These are phyloP conservation scores for Drosophila subsilvestris DNA, from an alignment of 2,888 invertebrate species.

Conservation along the genomic window DNA sequence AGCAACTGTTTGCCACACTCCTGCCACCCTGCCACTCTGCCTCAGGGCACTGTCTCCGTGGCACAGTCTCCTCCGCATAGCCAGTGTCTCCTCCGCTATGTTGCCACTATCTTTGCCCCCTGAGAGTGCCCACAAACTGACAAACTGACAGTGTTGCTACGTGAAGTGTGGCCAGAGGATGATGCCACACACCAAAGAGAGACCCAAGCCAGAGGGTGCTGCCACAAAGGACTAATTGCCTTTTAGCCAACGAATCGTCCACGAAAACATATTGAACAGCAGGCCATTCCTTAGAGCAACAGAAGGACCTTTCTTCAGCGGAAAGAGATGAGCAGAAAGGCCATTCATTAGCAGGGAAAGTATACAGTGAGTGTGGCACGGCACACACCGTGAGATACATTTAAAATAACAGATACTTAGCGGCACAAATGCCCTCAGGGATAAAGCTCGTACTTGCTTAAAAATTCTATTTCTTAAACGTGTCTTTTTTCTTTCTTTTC, in stretches of 20 bases:
- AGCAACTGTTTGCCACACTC: slow-evolving; percentile 45
- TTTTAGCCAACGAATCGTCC: slow-evolving; percentile 80
- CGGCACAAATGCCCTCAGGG: slow-evolving; percentile 20
- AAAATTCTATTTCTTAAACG: slow-evolving; percentile 80
- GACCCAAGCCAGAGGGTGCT: slow-evolving; percentile 42
- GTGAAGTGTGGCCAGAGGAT: slow-evolving; percentile 5
- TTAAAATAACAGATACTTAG: slow-evolving; percentile 18
- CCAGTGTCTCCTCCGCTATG: slow-evolving; percentile 60
- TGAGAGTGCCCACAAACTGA: slow-evolving; percentile 26
- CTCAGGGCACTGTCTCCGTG: slow-evolving; percentile 26
- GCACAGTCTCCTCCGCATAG: slow-evolving; percentile 6
- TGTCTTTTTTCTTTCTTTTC: slow-evolving; percentile 48
- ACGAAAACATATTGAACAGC: slow-evolving; percentile 77
- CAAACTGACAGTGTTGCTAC: not conserved
- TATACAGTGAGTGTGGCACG: not conserved
- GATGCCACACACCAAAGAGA: slow-evolving; percentile 12
- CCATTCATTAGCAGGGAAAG: slow-evolving; percentile 1
- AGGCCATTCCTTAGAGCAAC: slow-evolving; percentile 67
- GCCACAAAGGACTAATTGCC: slow-evolving; percentile 65
- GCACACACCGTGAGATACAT: not conserved
- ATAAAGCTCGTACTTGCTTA: slow-evolving; percentile 71
- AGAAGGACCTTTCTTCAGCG: slow-evolving; percentile 1
- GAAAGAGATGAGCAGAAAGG: not conserved
- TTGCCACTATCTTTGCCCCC: slow-evolving; percentile 2
- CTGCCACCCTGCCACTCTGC: slow-evolving; percentile 10